Base-by-base conservation (phyloP, 2,797 vertebrate genomes). In the Diglossa cyanea region DNA sequence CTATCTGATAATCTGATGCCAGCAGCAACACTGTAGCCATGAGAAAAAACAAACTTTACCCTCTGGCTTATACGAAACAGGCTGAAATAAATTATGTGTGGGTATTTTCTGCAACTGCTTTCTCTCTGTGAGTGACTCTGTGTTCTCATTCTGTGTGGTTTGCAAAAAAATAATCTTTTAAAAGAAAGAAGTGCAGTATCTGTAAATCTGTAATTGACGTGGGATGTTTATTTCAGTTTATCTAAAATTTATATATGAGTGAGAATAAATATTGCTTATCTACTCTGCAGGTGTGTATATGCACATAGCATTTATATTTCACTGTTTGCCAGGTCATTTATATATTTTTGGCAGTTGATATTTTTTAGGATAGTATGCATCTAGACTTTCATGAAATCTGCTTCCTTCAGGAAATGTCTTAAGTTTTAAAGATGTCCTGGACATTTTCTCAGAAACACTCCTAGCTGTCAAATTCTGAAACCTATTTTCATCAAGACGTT, bases 201-300 rank as follows among this genome's bases (percentile, higher is more conserved):
- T 81, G 17, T 65, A 74, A 77, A 93, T 92, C 82, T 92, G 24
- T 81, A 94, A 83, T 84, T 58, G 73, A 65, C 66, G 54, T 44
- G 20, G 47, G 35, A 50, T 3, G 1, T 78, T 92, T 90, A 94
- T 88, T 95, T 79, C 47, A 40, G 63, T 68, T 90, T 92, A 94
- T 79, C 76, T 67, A 74, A 80, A 94, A 68, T 47, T 54, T 75
- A 58, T 83, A 57, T 80, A 33, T 14, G 35, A 57, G 17, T 67
- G 42, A 68, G 70, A 84, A 78, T 92, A 94, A 88, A 92, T 81
- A 68, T 47, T 58, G 24, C 51, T 92, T 94, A 91, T 89, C 89
- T 94, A 11, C n/a, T 71, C 57, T 90, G 72, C 48, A 61, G 58
- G 42, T 90, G 35, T 50, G 53, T 57, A 74, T 68, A 71, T 54